These are phyloP conservation scores for Actinia tenebrosa DNA, from an alignment of 64 coral and sea anemone genomes.

Conservation along the genomic window DNA sequence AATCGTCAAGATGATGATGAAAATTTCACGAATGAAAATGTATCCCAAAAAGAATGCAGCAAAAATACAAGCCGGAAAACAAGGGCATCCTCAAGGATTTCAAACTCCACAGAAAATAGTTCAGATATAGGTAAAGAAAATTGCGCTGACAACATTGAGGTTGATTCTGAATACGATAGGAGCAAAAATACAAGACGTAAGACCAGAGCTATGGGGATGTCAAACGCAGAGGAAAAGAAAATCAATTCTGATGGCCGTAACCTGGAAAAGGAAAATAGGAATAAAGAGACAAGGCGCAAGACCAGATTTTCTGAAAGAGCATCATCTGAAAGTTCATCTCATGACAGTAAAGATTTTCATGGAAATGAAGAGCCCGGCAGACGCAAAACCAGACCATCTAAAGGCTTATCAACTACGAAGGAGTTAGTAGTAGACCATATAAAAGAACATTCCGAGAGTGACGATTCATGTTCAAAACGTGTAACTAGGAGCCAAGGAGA, in stretches of 20 bases:
- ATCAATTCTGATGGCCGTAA: background rate
- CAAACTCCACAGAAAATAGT: background rate
- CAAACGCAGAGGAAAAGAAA: background rate
- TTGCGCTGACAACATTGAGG: background rate
- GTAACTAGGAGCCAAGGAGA: background rate
- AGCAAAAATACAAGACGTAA: background rate
- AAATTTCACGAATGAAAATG: background rate
- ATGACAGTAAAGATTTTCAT: background rate
- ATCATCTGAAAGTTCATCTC: background rate
- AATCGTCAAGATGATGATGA: background rate
- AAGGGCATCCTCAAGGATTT: background rate
- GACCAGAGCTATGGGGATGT: background rate
- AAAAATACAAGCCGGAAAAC: background rate
- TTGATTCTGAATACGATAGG: background rate
- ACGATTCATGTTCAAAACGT: background rate
- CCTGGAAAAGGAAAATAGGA: background rate
- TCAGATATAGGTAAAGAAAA: background rate
- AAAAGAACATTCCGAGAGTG: background rate
- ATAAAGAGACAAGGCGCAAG: background rate
- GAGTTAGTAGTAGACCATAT: background rate
- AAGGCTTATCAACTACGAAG: background rate
- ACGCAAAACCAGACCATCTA: background rate
- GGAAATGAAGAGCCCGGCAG: background rate
- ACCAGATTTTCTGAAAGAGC: background rate
- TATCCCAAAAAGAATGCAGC: background rate